phyloP scores from a whole-genome alignment of 2,113 vertebrate genomes.

The Mustela lutreola region DNA sequence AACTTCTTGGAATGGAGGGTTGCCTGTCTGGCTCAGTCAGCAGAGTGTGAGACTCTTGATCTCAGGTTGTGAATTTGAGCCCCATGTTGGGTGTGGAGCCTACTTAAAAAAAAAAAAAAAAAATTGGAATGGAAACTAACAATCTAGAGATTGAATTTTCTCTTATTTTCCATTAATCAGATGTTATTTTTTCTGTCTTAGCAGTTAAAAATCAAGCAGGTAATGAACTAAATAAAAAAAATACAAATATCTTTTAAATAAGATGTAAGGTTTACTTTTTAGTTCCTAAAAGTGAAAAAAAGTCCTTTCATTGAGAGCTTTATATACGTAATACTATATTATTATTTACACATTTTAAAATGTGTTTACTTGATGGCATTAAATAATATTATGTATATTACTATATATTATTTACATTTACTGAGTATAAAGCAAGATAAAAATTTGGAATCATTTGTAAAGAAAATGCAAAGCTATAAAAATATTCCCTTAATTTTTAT shows the following conservation, averaged over 20 bases:
- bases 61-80: neutral
- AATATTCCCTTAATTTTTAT: slow-evolving; percentile 66
- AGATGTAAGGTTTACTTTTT: neutral
- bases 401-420: rapidly evolving
- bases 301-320: neutral
- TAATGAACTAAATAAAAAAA: neutral
- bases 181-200: neutral
- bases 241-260: neutral
- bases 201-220: neutral
- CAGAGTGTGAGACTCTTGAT: neutral
- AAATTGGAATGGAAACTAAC: neutral
- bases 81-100: neutral
- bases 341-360: neutral
- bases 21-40: neutral
- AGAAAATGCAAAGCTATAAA: slow-evolving; percentile 48
- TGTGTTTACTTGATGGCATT: neutral
- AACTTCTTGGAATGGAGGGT: neutral
- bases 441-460: neutral
- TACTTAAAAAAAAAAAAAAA: neutral
- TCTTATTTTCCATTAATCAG: neutral
- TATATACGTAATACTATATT: neutral
- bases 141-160: neutral
- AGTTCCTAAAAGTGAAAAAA: neutral
- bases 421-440: neutral
- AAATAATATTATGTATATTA: neutral